Conservation (phyloP, 2,888 invertebrate genomes). For the Platerodrilus igneus region DNA sequence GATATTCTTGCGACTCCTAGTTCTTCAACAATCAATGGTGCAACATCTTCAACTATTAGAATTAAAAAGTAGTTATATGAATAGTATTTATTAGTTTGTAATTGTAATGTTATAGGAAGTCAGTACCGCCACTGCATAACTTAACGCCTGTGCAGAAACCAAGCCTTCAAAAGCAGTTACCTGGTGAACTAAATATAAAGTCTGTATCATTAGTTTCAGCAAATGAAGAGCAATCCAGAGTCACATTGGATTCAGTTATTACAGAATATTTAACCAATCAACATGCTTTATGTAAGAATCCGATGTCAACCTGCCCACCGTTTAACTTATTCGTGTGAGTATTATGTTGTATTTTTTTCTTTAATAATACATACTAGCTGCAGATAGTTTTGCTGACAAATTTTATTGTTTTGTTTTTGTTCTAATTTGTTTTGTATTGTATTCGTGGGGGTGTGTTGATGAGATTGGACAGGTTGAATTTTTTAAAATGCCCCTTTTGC, state of each 20-base stretch:
- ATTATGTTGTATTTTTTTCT: conserved; percentile 46
- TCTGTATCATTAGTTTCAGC: conserved; percentile 25
- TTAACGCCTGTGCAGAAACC: conserved; percentile 37
- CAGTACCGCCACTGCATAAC: conserved; percentile 13
- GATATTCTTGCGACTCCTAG: conserved; percentile 10
- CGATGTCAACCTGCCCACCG: conserved; percentile 95
- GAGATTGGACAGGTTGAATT: too few species aligned
- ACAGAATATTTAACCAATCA: conserved; percentile 96
- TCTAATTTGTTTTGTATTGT: too few species aligned
- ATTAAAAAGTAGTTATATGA: conserved; percentile 34
- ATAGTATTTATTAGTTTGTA: conserved; percentile 6
- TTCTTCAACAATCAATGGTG: conserved; percentile 25
- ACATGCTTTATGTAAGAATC: conserved; percentile 96
- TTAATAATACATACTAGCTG: background rate
- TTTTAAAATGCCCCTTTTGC: too few species aligned
- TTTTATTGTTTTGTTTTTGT: too few species aligned
- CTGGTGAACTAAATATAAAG: conserved; percentile 38
- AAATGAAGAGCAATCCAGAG: conserved; percentile 44
- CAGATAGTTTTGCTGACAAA: conserved; percentile 1
- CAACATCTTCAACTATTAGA: conserved; percentile 30
- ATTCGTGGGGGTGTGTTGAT: too few species aligned
- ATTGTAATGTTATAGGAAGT: too few species aligned
- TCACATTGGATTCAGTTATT: conserved; percentile 85
- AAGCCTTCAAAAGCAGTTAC: conserved; percentile 52
- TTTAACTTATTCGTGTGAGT: conserved; percentile 91